A percentile compares a stretch with the other conserved stretches of the same genome.
phyloP scores from a whole-genome alignment of 2,888 invertebrate species.

The Uropetala carovei region DNA sequence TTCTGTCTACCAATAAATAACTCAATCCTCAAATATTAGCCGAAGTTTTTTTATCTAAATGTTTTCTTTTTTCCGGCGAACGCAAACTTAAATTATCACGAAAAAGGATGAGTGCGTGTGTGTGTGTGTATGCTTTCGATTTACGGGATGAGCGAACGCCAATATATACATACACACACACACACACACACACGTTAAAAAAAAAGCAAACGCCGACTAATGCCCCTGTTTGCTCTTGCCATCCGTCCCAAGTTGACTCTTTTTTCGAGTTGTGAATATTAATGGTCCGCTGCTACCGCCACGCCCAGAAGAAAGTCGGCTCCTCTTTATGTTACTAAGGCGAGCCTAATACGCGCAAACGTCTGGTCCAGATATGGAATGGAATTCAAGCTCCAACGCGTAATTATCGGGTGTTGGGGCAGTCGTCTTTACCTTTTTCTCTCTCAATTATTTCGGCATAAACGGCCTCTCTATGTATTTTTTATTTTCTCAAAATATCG shows the following conservation, averaged over 20 bases:
- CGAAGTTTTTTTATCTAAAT: not conserved
- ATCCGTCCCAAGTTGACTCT: not conserved
- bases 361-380: conserved; percentile 52
- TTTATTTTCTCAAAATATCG: not conserved
- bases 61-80: not conserved
- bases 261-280: not conserved
- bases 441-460: not conserved
- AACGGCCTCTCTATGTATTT: conserved; percentile 1
- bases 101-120: not conserved
- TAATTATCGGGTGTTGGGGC: not conserved
- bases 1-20: conserved; percentile 38
- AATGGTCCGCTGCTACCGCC: not conserved
- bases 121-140: not conserved
- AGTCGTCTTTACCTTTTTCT: not conserved
- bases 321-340: not conserved
- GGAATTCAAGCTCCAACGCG: conserved; percentile 25
- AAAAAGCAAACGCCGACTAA: not conserved
- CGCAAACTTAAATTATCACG: not conserved
- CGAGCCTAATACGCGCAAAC: conserved; percentile 31
- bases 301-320: not conserved
- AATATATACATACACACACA: not conserved
- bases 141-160: not conserved
- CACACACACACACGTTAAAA: not conserved
- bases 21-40: conserved; percentile 56
- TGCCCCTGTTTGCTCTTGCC: not conserved